phyloP scores from a whole-genome alignment of 2,888 invertebrate species.

The Ornithoptera priamus region DNA sequence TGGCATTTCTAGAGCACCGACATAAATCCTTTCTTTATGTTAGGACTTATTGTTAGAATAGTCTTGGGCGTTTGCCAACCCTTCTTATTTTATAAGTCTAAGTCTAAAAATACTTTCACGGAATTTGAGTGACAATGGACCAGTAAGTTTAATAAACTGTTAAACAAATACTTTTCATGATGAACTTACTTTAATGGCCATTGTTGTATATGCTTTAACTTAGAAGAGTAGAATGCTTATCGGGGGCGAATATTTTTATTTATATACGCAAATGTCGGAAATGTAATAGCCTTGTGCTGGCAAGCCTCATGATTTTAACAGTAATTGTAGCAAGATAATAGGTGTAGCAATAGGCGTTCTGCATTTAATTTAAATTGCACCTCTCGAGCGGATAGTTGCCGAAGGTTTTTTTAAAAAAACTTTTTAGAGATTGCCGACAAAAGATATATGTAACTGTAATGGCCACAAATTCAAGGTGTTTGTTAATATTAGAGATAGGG shows the following conservation, averaged over 20 bases:
- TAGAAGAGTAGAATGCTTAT: constrained; percentile 48
- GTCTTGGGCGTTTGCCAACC: constrained; percentile 22
- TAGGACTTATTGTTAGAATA: constrained; percentile 19
- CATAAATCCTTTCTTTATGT: constrained; percentile 26
- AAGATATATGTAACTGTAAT: background rate
- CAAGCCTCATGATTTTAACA: constrained; percentile 27
- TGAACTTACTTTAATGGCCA: constrained; percentile 31
- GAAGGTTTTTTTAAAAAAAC: constrained; percentile 21
- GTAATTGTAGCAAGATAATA: constrained; percentile 24
- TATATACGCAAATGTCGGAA: constrained; percentile 51
- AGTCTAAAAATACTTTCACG: constrained; percentile 14
- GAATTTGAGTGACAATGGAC: constrained; percentile 14
- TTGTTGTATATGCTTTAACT: constrained; percentile 31
- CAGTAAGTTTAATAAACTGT: background rate
- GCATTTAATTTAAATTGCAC: constrained; percentile 26
- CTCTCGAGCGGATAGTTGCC: constrained; percentile 24
- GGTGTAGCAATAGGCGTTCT: constrained; percentile 24
- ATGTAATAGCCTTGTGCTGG: constrained; percentile 24
- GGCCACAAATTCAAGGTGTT: background rate
- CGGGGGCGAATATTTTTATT: constrained; percentile 47
- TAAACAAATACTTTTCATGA: background rate
- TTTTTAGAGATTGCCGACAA: background rate
- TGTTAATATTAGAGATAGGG: background rate
- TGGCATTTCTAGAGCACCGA: constrained; percentile 12
- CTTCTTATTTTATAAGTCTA: constrained; percentile 21